phyloP scores from a whole-genome alignment of 2,888 invertebrate species.

The Drosophila antonietae region DNA sequence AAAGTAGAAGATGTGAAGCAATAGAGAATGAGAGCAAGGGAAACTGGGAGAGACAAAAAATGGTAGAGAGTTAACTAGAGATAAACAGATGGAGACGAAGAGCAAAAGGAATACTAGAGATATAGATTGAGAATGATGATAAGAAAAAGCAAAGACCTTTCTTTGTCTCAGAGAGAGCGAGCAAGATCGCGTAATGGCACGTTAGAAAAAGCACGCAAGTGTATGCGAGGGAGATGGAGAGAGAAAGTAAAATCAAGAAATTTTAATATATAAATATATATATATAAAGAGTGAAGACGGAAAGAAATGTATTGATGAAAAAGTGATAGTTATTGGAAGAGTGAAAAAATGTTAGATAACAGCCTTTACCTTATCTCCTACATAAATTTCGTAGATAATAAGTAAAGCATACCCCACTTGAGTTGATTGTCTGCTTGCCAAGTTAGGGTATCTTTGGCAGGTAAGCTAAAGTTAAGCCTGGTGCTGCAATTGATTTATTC shows the following conservation, averaged over 20 bases:
- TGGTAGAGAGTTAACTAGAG: too few relatives aligned
- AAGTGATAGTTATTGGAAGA: too few relatives aligned
- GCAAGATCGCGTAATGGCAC: background rate
- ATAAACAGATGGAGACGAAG: too few relatives aligned
- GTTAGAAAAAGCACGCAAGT: background rate
- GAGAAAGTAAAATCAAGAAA: background rate
- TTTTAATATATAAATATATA: too few relatives aligned
- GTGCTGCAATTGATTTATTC: slow-evolving; percentile 59
- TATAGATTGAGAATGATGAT: too few relatives aligned
- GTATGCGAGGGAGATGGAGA: background rate
- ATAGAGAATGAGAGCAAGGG: background rate
- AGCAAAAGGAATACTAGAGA: too few relatives aligned
- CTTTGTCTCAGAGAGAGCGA: background rate
- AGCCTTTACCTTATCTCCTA: background rate
- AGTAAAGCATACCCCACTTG: background rate
- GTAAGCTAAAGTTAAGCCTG: background rate
- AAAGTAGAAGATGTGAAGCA: background rate
- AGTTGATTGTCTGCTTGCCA: background rate
- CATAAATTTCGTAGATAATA: background rate
- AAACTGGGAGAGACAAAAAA: background rate
- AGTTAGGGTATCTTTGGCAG: slow-evolving; percentile 4
- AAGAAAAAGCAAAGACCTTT: too few relatives aligned
- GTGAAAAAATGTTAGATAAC: too few relatives aligned
- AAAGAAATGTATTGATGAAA: too few relatives aligned
- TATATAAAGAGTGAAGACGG: too few relatives aligned